Base-by-base conservation (phyloP, 2,113 vertebrate genomes). In the Pithys albifrons region DNA sequence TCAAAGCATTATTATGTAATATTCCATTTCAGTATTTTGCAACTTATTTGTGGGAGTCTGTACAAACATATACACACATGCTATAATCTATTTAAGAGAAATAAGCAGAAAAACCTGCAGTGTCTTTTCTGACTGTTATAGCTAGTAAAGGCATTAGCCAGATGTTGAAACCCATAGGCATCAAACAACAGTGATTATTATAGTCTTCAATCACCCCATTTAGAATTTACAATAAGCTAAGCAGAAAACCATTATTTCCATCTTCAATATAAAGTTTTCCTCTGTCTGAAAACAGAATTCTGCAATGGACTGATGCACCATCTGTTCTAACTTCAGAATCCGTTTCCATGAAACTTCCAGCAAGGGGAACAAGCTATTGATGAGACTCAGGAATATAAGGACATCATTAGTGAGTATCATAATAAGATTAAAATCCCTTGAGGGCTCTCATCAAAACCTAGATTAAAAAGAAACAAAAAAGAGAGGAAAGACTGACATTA, bases 191-290 rank as follows among this genome's bases (percentile, higher is more conserved):
- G 93, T 95, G 93, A 98, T 98, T 97, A 94, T 98, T 98, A 97
- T 16, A 91, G 91, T 81, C 93, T 97, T 97, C 97, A 95, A 91
- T 97, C 97, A 97, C 95, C 97, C 89, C 98, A 98, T 98, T 98
- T 97, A 97, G 92, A 97, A 98, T 98, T 98, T 98, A 97, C 96
- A 96, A 98, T 96, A 98, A 98, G 97, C 97, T 98, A 97, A 98
- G 98, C 98, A 98, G 97, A 98, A 98, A 98, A 96, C 96, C 95
- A 97, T 98, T 98, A 98, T 97, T 98, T 97, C 96, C 97, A 99
- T 98, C 98, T 99, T 99, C 41, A 97, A 93, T 82, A 98, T 98
- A 92, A 99, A 99, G 98, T 99, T 99, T 96, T 99, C 98, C 95
- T 99, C 98, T 1, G 98, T 97, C 97, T 99, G 98, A 78, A 98